Evolutionary conservation across 2,888 invertebrate genomes (phyloP).

Genomic region (Eupeodes latifasciatus): DNA sequence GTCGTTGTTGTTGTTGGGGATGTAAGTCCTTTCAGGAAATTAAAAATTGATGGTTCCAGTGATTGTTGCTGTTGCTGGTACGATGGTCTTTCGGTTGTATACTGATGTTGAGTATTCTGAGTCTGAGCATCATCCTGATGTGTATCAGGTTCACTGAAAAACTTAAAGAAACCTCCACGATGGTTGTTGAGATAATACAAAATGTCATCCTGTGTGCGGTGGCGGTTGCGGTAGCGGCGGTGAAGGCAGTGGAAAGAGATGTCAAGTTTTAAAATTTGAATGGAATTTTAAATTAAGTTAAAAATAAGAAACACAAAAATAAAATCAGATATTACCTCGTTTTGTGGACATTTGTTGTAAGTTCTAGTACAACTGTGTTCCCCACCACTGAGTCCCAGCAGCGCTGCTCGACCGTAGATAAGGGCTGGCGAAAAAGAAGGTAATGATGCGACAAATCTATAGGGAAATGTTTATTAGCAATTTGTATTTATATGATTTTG

Average conservation of each 20-base stretch:
- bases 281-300: slow-evolving; percentile 63
- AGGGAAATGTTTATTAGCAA: slow-evolving; percentile 28
- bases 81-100: slow-evolving; percentile 49
- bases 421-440: slow-evolving; percentile 87
- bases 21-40: slow-evolving; percentile 79
- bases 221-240: no score
- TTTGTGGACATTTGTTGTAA: slow-evolving; percentile 90
- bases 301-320: not conserved
- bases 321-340: slow-evolving; percentile 82
- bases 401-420: slow-evolving; percentile 90
- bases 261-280: slow-evolving; percentile 37
- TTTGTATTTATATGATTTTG: slow-evolving; percentile 3
- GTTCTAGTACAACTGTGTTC: slow-evolving; percentile 84
- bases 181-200: slow-evolving; percentile 93
- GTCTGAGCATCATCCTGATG: slow-evolving; percentile 77
- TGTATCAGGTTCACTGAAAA: slow-evolving; percentile 87
- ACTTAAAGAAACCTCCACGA: slow-evolving; percentile 93
- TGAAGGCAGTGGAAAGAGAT: slow-evolving; percentile 7
- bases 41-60: slow-evolving; percentile 66
- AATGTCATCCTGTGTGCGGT: slow-evolving; percentile 86
- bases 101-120: slow-evolving; percentile 49
- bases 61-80: slow-evolving; percentile 53
- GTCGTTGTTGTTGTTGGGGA: slow-evolving; percentile 78
- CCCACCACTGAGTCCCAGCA: slow-evolving; percentile 88
- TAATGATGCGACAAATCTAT: slow-evolving; percentile 82